Percentiles rank a stretch among this genome's conserved stretches.
These are phyloP conservation scores for Amphibalanus amphitrite DNA, from an alignment of 1,140 invertebrate species.

Conservation along the genomic window DNA sequence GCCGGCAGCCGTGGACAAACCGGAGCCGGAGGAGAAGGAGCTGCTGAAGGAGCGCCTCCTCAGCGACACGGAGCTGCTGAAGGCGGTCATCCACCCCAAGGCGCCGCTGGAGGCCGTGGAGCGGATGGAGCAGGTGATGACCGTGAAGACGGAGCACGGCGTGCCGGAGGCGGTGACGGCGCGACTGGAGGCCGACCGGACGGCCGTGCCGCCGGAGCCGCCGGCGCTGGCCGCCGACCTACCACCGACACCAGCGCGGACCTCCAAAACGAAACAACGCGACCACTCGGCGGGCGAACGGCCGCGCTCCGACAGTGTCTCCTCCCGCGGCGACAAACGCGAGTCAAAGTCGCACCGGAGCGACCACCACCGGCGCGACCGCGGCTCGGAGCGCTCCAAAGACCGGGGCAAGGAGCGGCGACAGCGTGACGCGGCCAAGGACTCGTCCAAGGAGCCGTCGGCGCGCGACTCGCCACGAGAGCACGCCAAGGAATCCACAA, in stretches of 20 bases:
- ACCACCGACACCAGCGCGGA: background rate
- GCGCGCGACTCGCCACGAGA: too few species aligned
- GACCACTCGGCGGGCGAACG: background rate
- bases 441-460: too few species aligned
- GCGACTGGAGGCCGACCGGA: background rate
- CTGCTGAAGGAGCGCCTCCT: background rate
- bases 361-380: background rate
- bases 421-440: too few species aligned
- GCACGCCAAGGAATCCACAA: background rate
- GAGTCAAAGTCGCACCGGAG: background rate
- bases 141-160: background rate
- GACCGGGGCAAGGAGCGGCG: background rate
- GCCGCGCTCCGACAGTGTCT: background rate
- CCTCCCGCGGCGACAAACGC: background rate
- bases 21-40: background rate
- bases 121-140: background rate
- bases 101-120: background rate
- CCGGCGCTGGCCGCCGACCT: background rate
- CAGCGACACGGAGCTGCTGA: background rate
- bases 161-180: background rate
- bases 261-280: background rate
- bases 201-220: background rate
- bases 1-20: background rate
- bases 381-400: background rate
- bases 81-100: background rate